These are phyloP conservation scores for Trichosurus vulpecula DNA, from an alignment of 2,797 vertebrate genomes.

Conservation along the genomic window DNA sequence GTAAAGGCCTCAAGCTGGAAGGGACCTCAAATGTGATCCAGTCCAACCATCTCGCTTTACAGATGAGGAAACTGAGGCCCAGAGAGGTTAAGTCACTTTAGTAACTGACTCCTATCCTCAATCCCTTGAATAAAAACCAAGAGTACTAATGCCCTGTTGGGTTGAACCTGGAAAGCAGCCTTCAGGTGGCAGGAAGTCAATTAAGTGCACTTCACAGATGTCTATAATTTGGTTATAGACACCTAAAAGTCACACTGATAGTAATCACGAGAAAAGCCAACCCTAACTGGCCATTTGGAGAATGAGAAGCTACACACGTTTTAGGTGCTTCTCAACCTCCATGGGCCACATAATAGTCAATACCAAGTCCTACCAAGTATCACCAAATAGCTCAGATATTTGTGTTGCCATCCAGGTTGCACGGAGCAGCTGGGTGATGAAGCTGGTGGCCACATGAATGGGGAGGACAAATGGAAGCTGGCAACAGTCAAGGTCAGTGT, in stretches of 20 bases:
- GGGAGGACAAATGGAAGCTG: neutral
- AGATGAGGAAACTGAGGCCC: neutral
- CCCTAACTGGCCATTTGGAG: neutral
- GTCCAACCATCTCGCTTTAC: neutral
- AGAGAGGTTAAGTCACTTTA: neutral
- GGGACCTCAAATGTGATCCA: neutral
- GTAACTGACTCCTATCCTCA: neutral
- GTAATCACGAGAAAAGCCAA: neutral
- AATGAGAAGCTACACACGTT: neutral
- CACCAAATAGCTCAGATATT: neutral
- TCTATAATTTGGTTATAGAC: neutral
- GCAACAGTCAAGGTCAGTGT: neutral
- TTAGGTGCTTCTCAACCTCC: neutral
- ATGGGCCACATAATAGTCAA: neutral
- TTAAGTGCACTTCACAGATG: neutral
- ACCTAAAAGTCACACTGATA: neutral
- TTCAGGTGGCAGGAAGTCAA: neutral
- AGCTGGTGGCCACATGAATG: neutral
- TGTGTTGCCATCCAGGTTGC: neutral
- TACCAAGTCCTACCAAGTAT: neutral
- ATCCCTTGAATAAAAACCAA: neutral
- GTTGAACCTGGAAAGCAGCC: neutral
- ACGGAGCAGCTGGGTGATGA: neutral
- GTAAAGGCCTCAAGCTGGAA: neutral
- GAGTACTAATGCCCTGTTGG: neutral